Evolutionary conservation across 2,888 invertebrate species (phyloP), one percentile per base, ranked within the genome.

Genomic region (Drosophila meridionalis): DNA sequence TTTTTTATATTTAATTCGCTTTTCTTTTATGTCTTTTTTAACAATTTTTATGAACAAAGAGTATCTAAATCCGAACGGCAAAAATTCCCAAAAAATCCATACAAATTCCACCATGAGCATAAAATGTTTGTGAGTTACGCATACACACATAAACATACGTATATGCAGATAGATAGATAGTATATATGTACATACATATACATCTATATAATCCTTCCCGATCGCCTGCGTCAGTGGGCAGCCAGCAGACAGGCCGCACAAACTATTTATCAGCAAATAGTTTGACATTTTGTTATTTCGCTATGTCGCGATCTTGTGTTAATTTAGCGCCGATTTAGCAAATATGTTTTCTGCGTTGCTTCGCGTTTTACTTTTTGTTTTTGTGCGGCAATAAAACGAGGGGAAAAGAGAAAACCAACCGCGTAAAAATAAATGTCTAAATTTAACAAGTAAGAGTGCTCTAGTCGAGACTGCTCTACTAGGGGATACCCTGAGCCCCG

Each of bases 251-350:
- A 26, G 34, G 6, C 42, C 32, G 40, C 57, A 40, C 45, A 74
- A 63, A 69, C 77, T 70, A 76, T 78, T 78, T 78, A 78, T 78
- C 69, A 70, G 61, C 55, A 58, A 69, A 85, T 69, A 62, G 57
- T 79, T 85, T 73, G 66, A 71, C 69, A 84, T 76, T 81, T 76
- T 81, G 66, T 56, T 62, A 70, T 76, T 69, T 63, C 61, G 53
- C 64, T 82, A 20, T 56, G 66, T 50, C 36, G 56, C 59, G 78
- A 75, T 80, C 81, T 78, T 69, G 73, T 71, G 72, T 86, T 83
- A 86, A 83, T 88, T 86, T 69, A 58, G 82, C 76, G 69, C 60
- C 79, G 83, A 86, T 88, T 86, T 86, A 67, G 72, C 73, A 86
- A 86, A 83, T 81, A 78, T 78, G 71, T 70, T 69, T 67, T 76